Conservation (phyloP, 2,797 vertebrate species). For the Cryptoblepharus egeriae region DNA sequence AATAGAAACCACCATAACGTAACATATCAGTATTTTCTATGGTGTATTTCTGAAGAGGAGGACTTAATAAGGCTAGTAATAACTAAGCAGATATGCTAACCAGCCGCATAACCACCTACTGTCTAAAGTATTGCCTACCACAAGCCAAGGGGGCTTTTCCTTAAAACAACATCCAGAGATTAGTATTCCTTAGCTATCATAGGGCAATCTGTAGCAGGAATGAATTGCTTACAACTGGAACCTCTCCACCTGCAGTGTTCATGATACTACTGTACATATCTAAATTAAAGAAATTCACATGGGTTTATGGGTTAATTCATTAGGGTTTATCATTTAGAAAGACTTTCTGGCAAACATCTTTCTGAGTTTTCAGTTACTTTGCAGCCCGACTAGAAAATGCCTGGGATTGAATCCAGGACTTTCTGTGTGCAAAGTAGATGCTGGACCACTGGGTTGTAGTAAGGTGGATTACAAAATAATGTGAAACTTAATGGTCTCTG, state of each 20-base stretch:
- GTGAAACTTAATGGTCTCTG: no score
- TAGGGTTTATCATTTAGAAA: not conserved
- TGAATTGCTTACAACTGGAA: no score
- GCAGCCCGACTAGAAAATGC: no score
- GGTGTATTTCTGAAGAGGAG: not conserved
- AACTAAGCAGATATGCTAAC: not conserved
- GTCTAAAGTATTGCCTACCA: not conserved
- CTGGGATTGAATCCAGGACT: not conserved
- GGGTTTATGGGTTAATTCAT: no score
- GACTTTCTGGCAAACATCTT: not conserved
- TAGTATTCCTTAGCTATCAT: not conserved
- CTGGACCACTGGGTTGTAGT: no score
- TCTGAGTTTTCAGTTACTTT: not conserved
- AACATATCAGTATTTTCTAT: not conserved
- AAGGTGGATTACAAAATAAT: no score
- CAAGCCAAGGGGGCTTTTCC: not conserved
- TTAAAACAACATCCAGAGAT: not conserved
- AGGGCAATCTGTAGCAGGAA: not conserved
- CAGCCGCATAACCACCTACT: not conserved
- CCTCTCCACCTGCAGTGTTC: not conserved
- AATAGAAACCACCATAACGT: slow-evolving; percentile 49
- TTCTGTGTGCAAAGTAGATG: not conserved
- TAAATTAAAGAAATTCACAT: not conserved
- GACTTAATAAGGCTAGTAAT: not conserved
- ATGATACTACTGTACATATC: not conserved